phyloP scores from a whole-genome alignment of 2,888 invertebrate genomes.

The Thymelicus lineola region DNA sequence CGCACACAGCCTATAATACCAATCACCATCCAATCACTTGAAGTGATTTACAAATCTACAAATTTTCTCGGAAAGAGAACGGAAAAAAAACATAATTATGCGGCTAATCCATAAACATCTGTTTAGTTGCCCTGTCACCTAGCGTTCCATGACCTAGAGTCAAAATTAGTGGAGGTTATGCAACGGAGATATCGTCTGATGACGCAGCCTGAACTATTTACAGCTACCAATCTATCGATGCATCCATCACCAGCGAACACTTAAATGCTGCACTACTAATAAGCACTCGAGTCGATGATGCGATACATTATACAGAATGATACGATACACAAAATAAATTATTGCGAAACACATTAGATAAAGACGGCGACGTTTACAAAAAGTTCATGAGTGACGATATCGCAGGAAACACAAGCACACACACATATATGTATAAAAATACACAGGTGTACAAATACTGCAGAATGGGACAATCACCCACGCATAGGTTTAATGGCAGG shows the following conservation, averaged over 20 bases:
- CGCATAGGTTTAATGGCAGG: constrained; percentile 24
- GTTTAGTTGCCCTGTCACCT: constrained; percentile 7
- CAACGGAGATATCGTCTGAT: constrained; percentile 15
- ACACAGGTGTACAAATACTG: constrained; percentile 25
- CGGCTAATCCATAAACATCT: background rate
- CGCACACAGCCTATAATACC: too few species aligned
- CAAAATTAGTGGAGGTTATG: constrained; percentile 12
- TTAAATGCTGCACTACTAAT: constrained; percentile 8
- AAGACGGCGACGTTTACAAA: background rate
- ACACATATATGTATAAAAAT: background rate
- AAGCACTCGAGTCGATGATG: constrained; percentile 14
- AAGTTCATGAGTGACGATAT: background rate
- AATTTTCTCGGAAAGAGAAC: background rate
- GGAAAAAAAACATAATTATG: background rate
- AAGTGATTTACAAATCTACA: too few species aligned
- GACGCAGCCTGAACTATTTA: constrained; percentile 19
- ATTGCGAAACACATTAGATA: constrained; percentile 4
- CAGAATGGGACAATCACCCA: constrained; percentile 17
- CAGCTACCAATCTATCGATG: constrained; percentile 1
- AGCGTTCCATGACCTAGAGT: constrained; percentile 1
- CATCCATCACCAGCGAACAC: constrained; percentile 5
- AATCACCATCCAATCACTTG: too few species aligned
- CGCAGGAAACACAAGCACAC: background rate
- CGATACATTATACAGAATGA: constrained; percentile 8
- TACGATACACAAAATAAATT: background rate